A percentile compares a stretch with the other conserved stretches of the same genome.
Conservation (phyloP, 2,113 vertebrate species). For the Phylloscopus whistleri region DNA sequence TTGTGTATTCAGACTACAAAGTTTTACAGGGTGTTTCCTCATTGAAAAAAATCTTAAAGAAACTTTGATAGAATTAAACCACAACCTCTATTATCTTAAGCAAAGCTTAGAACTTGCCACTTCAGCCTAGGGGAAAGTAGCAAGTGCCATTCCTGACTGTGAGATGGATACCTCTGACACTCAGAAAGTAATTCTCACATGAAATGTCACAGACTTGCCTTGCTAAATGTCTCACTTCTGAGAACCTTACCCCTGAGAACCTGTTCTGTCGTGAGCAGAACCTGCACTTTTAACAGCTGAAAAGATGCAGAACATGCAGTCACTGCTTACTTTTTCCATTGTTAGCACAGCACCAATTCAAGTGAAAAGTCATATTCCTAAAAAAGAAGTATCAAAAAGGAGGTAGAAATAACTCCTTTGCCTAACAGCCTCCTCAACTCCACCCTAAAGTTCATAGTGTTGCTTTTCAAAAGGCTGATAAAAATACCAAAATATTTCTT, state of each 20-base stretch:
- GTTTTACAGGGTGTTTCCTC: background rate
- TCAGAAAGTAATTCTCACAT: background rate
- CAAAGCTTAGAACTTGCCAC: background rate
- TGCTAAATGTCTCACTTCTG: background rate
- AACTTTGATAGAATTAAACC: background rate
- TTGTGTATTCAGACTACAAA: background rate
- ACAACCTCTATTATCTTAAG: background rate
- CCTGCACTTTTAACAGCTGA: background rate
- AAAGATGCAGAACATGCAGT: background rate
- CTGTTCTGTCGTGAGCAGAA: background rate
- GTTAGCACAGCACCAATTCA: background rate
- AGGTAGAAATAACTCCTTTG: background rate
- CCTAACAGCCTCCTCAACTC: rapidly evolving
- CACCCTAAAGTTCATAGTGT: background rate
- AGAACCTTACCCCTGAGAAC: background rate
- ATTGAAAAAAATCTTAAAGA: background rate
- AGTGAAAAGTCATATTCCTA: background rate
- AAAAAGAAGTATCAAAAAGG: background rate
- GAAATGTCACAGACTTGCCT: background rate
- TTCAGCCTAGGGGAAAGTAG: background rate
- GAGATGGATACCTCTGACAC: background rate
- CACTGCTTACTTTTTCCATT: background rate
- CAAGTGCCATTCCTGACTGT: background rate
- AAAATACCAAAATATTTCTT: background rate
- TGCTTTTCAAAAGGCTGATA: background rate